Evolutionary conservation across 1,140 invertebrate genomes (phyloP), one percentile per base, ranked within the genome.

Genomic region (Protaetia brevitarsis): DNA sequence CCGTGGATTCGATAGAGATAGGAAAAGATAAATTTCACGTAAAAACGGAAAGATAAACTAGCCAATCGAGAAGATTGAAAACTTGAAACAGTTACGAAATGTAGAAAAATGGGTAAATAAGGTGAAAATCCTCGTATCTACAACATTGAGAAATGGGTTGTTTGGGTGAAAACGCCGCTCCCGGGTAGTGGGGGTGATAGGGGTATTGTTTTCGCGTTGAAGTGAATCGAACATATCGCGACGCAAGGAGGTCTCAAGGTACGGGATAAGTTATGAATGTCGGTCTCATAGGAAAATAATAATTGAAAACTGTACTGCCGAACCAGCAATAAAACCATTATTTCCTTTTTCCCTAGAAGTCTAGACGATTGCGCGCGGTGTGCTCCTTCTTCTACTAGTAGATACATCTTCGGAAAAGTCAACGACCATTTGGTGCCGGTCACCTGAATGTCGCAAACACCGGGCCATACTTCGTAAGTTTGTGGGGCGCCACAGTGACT

Each of bases 371-470:
- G 41, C 19, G 13, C 41, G 41, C 16, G 13, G 13, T 51, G 41
- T 51, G 41, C 41, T 23, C 16, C 41, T 51, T 19, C 41, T 51
- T 19, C 41, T 19, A 23, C 13, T 51, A 51, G 41, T 51, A 51
- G 19, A 51, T 51, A 51, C 41, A 51, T 51, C 41, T 19, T 19
- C 16, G 41, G 41, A 51, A 51, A 64, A 68, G 66, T 68, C 66
- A 68, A 68, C 60, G 66, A 68, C 66, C 66, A 68, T 63, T 65
- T 65, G 66, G 59, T 65, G 66, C 66, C 66, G 58, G 63, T 68
- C 66, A 68, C 66, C 66, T 68, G 63, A 68, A 68, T 65, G 63
- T 68, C 66, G 66, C 66, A 68, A 68, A 68, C 66, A 68, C 66
- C 66, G 66, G 66, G 51, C 61, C 62, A 68, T 68, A 65, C 66